A percentile compares a stretch with the other conserved stretches of the same genome.
phyloP scores from a whole-genome alignment of 2,888 invertebrate species.

The Metallyticus violacea region DNA sequence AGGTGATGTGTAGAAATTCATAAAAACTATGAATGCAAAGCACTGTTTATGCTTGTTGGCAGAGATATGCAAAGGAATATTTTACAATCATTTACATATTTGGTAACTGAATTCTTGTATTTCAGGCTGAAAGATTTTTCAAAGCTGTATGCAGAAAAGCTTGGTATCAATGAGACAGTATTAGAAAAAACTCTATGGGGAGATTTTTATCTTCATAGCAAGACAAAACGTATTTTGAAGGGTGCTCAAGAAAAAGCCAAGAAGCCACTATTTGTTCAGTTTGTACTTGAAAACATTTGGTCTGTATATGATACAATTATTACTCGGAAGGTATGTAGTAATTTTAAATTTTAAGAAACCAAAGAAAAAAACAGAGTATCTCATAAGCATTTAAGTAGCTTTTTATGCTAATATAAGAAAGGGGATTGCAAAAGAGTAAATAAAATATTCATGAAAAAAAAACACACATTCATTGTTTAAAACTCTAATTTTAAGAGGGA shows the following conservation, averaged over 20 bases:
- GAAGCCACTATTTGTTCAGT: slow-evolving; percentile 88
- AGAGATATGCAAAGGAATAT: too few species aligned
- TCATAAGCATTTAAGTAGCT: background rate
- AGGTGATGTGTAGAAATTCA: too few species aligned
- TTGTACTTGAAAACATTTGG: slow-evolving; percentile 90
- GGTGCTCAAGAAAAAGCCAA: slow-evolving; percentile 92
- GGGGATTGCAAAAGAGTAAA: background rate
- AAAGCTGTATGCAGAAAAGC: slow-evolving; percentile 67
- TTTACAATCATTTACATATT: too few species aligned
- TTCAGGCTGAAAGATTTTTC: slow-evolving; percentile 79
- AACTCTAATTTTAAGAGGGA: too few species aligned
- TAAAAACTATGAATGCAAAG: too few species aligned
- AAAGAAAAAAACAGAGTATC: background rate
- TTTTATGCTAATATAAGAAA: too few species aligned
- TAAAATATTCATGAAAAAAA: too few species aligned
- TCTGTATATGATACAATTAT: slow-evolving; percentile 81
- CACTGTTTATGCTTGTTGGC: too few species aligned
- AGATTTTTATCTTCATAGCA: slow-evolving; percentile 83
- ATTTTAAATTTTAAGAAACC: too few species aligned
- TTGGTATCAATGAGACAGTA: slow-evolving; percentile 69
- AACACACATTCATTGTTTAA: too few species aligned
- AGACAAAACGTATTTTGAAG: slow-evolving; percentile 76
- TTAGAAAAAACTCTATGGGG: slow-evolving; percentile 88
- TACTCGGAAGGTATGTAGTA: slow-evolving; percentile 57
- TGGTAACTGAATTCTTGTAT: slow-evolving; percentile 23